Conservation (phyloP, 2,888 invertebrate genomes). For the Luperina testacea region DNA sequence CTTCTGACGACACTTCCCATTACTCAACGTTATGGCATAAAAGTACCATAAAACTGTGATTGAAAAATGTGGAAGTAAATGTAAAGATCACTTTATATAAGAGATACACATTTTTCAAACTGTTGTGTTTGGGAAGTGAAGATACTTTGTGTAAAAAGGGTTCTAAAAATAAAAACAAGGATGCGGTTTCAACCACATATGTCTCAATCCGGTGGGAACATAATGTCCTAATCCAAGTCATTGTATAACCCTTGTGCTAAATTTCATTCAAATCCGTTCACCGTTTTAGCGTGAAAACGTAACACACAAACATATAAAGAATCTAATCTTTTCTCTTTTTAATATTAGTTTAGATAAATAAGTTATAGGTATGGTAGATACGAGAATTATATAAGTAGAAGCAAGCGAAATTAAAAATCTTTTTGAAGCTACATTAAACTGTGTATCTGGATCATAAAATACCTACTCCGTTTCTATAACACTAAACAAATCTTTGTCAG, state of each 20-base stretch:
- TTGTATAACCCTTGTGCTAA: too few species aligned
- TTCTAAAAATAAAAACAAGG: not conserved
- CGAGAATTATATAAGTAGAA: not conserved
- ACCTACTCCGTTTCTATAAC: not conserved
- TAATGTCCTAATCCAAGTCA: too few species aligned
- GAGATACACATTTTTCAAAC: not conserved
- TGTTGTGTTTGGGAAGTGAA: not conserved
- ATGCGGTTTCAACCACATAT: not conserved
- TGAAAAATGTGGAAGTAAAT: conserved; percentile 57
- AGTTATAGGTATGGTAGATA: not conserved
- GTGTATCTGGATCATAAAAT: not conserved
- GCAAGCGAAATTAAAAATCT: not conserved
- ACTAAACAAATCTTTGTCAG: not conserved
- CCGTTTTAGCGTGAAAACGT: too few species aligned
- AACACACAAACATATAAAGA: too few species aligned
- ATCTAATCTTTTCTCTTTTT: too few species aligned
- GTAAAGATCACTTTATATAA: conserved; percentile 14
- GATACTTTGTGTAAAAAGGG: not conserved
- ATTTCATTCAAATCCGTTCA: too few species aligned
- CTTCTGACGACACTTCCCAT: conserved; percentile 44
- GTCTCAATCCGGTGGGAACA: not conserved
- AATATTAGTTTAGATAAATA: not conserved
- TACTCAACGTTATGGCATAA: conserved; percentile 46
- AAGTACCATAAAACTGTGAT: conserved; percentile 50
- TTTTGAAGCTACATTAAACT: not conserved